Percentiles rank a stretch among this genome's conserved stretches.
phyloP scores from a whole-genome alignment of 2,888 invertebrate species.

The Chrysolina americana region DNA sequence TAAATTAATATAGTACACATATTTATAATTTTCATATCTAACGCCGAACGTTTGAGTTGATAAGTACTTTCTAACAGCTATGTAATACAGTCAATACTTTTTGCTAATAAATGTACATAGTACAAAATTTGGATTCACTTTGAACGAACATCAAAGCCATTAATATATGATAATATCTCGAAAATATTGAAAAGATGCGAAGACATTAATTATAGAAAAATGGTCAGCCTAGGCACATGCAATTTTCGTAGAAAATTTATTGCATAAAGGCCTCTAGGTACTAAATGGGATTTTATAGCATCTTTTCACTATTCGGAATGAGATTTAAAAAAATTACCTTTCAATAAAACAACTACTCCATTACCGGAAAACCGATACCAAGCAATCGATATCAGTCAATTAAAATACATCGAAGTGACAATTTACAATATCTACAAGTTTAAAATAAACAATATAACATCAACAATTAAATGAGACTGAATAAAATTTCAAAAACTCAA shows the following conservation, averaged over 20 bases:
- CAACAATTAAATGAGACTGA: constrained; percentile 52
- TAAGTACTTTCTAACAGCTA: constrained; percentile 34
- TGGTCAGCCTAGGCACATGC: constrained; percentile 1
- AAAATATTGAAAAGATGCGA: constrained; percentile 23
- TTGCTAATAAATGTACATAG: constrained; percentile 32
- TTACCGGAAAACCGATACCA: constrained; percentile 3
- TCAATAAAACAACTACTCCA: not conserved
- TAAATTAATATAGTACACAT: constrained; percentile 47
- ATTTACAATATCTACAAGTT: constrained; percentile 50
- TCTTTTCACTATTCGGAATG: constrained; percentile 9
- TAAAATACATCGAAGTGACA: constrained; percentile 42
- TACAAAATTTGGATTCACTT: constrained; percentile 28
- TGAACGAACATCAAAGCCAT: constrained; percentile 3
- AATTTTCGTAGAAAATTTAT: not conserved
- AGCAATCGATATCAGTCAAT: constrained; percentile 2
- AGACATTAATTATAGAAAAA: not conserved
- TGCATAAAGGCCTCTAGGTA: constrained; percentile 6
- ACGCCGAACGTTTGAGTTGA: constrained; percentile 20
- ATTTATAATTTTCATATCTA: constrained; percentile 45
- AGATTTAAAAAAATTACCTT: not conserved
- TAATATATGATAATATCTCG: not conserved
- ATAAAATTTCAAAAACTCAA: constrained; percentile 56
- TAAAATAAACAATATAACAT: constrained; percentile 55
- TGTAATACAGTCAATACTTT: constrained; percentile 23
- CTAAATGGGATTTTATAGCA: not conserved